Percentiles rank a stretch among this genome's conserved stretches.
phyloP scores from a whole-genome alignment of 2,888 invertebrate genomes.

The Drosophila suboccidentalis region DNA sequence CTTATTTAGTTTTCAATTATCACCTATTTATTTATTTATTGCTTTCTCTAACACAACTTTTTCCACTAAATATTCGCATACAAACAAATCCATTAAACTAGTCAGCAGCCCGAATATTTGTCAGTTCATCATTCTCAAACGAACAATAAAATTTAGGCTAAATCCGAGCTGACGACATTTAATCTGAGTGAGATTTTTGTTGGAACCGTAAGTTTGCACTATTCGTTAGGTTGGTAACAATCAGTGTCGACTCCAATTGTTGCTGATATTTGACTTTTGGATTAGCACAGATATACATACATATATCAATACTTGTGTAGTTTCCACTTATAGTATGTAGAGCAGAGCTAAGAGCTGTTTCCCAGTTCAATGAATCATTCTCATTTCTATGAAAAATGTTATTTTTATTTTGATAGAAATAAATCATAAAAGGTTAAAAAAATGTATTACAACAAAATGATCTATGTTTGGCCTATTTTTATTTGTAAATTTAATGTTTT shows the following conservation, averaged over 20 bases:
- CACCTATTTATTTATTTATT: neutral
- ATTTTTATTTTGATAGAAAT: conserved; percentile 11
- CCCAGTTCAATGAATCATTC: neutral
- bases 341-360: neutral
- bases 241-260: conserved; percentile 17
- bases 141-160: neutral
- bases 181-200: conserved; percentile 8
- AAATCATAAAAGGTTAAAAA: neutral
- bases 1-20: neutral
- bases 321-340: neutral
- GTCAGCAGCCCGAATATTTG: neutral
- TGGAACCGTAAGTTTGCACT: conserved; percentile 3
- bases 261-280: conserved; percentile 6
- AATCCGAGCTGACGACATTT: neutral
- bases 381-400: neutral
- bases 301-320: neutral
- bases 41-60: neutral
- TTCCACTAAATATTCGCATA: neutral
- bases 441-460: conserved; percentile 12
- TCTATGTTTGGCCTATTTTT: neutral
- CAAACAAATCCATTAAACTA: neutral
- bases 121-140: conserved; percentile 3
- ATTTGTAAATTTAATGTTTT: conserved; percentile 2
- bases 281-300: conserved; percentile 8
- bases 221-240: conserved; percentile 16